Conservation (phyloP, 2,797 vertebrate species). For the Epinephelus malabaricus region DNA sequence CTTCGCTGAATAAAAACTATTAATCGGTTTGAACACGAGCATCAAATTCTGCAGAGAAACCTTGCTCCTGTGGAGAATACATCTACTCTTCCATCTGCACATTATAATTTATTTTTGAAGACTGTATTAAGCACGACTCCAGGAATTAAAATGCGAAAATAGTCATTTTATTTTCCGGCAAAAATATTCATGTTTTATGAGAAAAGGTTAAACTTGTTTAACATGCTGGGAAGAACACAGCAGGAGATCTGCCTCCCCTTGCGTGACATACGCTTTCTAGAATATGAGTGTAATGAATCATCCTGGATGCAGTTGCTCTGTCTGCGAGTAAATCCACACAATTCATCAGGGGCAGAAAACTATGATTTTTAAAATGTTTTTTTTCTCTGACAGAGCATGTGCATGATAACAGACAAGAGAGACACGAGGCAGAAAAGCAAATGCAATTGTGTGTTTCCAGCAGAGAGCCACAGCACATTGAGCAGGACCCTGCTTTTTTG, state of each 20-base stretch:
- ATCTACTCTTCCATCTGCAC: not conserved
- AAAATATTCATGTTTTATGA: slow-evolving; percentile 12
- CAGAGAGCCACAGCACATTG: not conserved
- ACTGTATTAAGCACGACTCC: not conserved
- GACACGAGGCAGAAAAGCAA: slow-evolving; percentile 10
- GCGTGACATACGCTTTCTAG: not conserved
- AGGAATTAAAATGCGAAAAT: slow-evolving; percentile 4
- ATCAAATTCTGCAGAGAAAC: not conserved
- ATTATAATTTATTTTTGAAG: not conserved
- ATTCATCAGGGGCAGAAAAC: not conserved
- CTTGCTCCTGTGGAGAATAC: not conserved
- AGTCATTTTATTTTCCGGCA: not conserved
- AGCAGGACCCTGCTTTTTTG: not conserved
- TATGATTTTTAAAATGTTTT: not conserved
- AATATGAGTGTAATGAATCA: slow-evolving; percentile 30
- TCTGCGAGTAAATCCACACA: too few relatives aligned
- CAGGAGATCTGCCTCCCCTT: not conserved
- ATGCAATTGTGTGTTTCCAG: slow-evolving; percentile 11
- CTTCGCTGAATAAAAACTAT: too few relatives aligned
- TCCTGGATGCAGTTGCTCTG: slow-evolving; percentile 8
- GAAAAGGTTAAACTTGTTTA: slow-evolving; percentile 11
- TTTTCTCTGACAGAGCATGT: not conserved
- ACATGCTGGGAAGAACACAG: slow-evolving; percentile 4
- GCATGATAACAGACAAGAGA: slow-evolving; percentile 1
- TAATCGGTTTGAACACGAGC: not conserved